These are phyloP conservation scores for Octomys mimax DNA, from an alignment of 2,797 vertebrate species.

Conservation along the genomic window DNA sequence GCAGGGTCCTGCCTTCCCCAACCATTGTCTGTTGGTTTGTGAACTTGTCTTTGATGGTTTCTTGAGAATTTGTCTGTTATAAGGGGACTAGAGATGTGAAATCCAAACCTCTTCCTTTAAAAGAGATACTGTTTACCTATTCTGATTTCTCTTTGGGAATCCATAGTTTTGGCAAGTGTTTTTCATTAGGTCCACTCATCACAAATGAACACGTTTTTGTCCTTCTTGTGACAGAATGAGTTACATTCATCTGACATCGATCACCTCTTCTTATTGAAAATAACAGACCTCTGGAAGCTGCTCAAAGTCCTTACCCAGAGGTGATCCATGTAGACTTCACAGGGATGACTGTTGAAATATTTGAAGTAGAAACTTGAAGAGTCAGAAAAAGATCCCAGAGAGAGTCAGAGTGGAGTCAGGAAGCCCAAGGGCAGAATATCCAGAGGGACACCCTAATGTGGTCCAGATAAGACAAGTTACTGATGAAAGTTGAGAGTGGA, in stretches of 20 bases:
- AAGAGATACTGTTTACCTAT: not conserved
- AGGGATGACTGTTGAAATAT: not conserved
- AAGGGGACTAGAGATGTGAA: not conserved
- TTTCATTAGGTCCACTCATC: slow-evolving; percentile 15
- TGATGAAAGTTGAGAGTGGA: not conserved
- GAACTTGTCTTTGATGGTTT: slow-evolving; percentile 14
- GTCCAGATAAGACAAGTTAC: not conserved
- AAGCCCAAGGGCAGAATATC: not conserved
- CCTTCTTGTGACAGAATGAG: not conserved
- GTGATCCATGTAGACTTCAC: not conserved
- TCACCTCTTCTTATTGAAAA: slow-evolving; percentile 25
- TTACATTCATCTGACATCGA: not conserved
- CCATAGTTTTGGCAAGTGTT: not conserved
- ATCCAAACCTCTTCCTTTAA: not conserved
- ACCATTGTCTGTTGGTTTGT: not conserved
- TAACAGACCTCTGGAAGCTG: slow-evolving; percentile 10
- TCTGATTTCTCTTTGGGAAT: not conserved
- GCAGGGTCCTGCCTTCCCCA: not conserved
- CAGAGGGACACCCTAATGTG: not conserved
- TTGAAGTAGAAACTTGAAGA: not conserved
- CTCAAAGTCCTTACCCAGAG: not conserved
- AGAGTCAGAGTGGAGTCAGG: not conserved
- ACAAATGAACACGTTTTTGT: not conserved
- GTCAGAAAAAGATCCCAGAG: not conserved
- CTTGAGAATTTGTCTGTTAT: not conserved